Conservation (phyloP, 2,797 vertebrate genomes). For the Tokudaia muenninki region DNA sequence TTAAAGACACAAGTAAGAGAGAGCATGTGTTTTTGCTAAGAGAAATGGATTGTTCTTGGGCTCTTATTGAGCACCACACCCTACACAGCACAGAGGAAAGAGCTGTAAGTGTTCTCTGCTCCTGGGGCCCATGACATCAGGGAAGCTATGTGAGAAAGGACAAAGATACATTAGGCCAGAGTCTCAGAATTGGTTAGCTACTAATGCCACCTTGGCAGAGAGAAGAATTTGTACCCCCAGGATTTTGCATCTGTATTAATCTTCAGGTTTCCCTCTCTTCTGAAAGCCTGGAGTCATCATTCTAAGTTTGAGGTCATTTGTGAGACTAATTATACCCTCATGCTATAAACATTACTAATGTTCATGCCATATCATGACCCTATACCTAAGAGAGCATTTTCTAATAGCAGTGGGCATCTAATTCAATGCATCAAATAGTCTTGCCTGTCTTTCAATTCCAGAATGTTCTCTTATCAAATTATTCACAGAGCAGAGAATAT, state of each 20-base stretch:
- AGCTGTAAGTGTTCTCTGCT: background rate
- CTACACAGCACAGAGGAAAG: background rate
- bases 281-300: background rate
- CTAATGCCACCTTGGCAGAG: background rate
- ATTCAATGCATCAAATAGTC: background rate
- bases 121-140: fast-evolving
- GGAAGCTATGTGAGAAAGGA: background rate
- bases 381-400: background rate
- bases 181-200: background rate
- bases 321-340: background rate
- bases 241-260: background rate
- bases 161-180: background rate
- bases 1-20: background rate
- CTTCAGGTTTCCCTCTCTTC: background rate
- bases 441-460: background rate
- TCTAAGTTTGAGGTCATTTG: background rate
- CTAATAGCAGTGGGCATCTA: background rate
- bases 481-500: fast-evolving
- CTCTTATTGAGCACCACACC: background rate
- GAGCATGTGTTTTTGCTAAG: background rate
- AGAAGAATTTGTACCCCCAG: background rate
- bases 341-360: background rate
- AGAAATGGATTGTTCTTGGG: background rate
- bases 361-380: background rate
- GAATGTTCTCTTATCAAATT: background rate